Base-by-base conservation (phyloP, 2,888 invertebrate species). In the Seira ritae region DNA sequence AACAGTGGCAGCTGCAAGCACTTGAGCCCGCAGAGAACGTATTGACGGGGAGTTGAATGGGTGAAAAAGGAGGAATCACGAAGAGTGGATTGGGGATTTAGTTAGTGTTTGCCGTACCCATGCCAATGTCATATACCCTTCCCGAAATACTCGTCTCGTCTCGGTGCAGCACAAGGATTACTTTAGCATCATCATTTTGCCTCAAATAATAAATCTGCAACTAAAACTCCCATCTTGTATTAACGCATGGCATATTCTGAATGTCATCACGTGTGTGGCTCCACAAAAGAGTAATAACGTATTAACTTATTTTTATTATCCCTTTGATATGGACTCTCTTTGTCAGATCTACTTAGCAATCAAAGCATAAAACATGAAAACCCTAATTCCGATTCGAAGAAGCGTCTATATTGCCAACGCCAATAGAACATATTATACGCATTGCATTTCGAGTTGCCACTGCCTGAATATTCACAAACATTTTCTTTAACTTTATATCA, bases 1-100 rank as follows among this genome's bases (percentile, higher is more conserved):
- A n/a, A 55, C 55, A 12, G 3, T 3, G 70, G 46, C 80, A 80
- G 80, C 80, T 80, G 80, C 80, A 80, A 70, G 20, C 80, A 74
- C 80, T 80, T 80, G 80, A 80, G 70, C 74, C 68, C 19, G 1
- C 20, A 22, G 12, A 20, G 23, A 65, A 22, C 12, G 10, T 20
- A 23, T 19, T 19, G 65, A 23, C 17, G 65, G 15, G 55, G 55
- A 55, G 55, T 17, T 55, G 55, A 17, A 55, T 17, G n/a, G 15
- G 17, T 15, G 12, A n/a, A 55, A 12, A 55, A 55, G 15, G 12
- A 55, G 15, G 17, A 55, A 55, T 55, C 55, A 55, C 55, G 31
- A n/a, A n/a, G n/a, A 31, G 31, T 31, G 31, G 31, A 31, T 31
- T 31, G 31, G 31, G 31, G 31, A 31, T 31, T 31, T 31, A 31